phyloP scores from a whole-genome alignment of 2,888 invertebrate genomes.

The Pherbina coryleti region DNA sequence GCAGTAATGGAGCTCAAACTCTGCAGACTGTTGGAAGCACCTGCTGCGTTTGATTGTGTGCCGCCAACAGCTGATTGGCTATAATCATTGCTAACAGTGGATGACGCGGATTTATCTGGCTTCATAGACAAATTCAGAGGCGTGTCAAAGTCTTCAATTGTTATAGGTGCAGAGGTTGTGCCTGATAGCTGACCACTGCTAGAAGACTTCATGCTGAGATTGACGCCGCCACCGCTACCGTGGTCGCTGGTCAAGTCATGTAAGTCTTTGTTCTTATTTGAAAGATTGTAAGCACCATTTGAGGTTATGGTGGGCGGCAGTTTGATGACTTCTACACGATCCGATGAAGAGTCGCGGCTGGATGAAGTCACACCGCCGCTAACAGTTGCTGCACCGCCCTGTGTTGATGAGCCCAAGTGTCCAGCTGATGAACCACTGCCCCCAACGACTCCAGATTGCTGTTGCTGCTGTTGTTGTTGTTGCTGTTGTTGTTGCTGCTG shows the following conservation, averaged over 20 bases:
- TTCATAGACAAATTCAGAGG: conserved; percentile 88
- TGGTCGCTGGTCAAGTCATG: conserved; percentile 64
- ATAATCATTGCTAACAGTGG: conserved; percentile 51
- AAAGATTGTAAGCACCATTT: conserved; percentile 71
- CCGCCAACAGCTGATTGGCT: conserved; percentile 32
- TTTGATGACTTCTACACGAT: conserved; percentile 87
- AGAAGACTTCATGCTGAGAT: conserved; percentile 66
- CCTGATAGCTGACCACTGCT: conserved; percentile 48
- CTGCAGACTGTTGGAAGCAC: conserved; percentile 65
- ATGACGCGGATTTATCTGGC: conserved; percentile 70
- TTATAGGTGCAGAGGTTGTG: conserved; percentile 65
- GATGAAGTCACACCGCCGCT: conserved; percentile 48
- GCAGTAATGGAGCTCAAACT: conserved; percentile 69
- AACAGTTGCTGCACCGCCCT: conserved; percentile 43
- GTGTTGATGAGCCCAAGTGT: conserved; percentile 49
- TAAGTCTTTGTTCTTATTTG: conserved; percentile 66
- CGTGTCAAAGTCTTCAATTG: conserved; percentile 77
- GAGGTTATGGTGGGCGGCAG: conserved; percentile 77
- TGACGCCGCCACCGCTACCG: conserved; percentile 60
- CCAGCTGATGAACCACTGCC: conserved; percentile 43
- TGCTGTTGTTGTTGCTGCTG: conserved; percentile 5
- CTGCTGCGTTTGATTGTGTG: conserved; percentile 30
- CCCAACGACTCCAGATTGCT: neutral
- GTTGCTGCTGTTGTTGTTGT: conserved; percentile 38
- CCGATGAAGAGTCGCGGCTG: conserved; percentile 66